Conservation (phyloP, 1,140 invertebrate species). For the Dreissena polymorpha region DNA sequence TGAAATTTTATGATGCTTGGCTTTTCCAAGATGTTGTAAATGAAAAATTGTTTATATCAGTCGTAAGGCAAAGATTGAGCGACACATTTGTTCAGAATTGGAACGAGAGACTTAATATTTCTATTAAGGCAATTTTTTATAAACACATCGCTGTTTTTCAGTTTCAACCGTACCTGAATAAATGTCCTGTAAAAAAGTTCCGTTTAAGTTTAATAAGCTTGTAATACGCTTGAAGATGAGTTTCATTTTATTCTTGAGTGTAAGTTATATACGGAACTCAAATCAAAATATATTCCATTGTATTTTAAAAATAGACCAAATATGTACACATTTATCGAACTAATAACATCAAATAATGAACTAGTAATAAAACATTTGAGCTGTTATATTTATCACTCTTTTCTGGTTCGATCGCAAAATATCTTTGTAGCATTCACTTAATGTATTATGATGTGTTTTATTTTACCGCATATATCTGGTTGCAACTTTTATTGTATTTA, state of each 20-base stretch:
- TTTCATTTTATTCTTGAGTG: conserved; percentile 23
- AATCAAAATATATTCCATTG: background rate
- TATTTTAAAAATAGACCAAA: too few species aligned
- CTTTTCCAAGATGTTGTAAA: conserved; percentile 13
- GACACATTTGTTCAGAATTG: conserved; percentile 3
- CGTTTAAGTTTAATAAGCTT: background rate
- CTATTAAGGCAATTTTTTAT: conserved; percentile 4
- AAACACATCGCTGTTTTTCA: background rate
- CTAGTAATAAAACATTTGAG: too few species aligned
- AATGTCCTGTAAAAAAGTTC: background rate
- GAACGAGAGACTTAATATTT: background rate
- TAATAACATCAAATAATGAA: too few species aligned
- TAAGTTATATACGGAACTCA: background rate
- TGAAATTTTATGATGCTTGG: conserved; percentile 21
- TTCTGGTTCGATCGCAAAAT: too few species aligned
- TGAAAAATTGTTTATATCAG: background rate
- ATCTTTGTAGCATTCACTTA: too few species aligned
- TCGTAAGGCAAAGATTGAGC: conserved; percentile 4
- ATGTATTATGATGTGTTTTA: too few species aligned
- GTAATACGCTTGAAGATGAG: conserved; percentile 3
- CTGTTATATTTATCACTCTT: too few species aligned
- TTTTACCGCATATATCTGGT: too few species aligned
- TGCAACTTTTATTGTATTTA: too few species aligned
- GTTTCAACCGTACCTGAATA: background rate
- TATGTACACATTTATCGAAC: too few species aligned